These are phyloP conservation scores for Eurytoma californica DNA, from an alignment of 2,888 invertebrate genomes.

Conservation along the genomic window DNA sequence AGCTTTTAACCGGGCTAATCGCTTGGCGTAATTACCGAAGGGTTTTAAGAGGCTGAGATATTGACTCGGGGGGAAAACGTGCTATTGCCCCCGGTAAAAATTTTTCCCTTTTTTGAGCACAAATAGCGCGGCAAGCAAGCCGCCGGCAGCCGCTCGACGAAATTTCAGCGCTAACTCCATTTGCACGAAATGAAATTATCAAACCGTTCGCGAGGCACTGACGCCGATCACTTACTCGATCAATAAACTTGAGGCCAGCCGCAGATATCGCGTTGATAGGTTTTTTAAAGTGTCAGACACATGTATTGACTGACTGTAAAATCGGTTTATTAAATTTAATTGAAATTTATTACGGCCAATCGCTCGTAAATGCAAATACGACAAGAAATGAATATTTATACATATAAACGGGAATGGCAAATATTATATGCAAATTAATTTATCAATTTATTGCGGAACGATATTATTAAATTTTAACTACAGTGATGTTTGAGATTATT, in stretches of 20 bases:
- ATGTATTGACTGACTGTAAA: neutral
- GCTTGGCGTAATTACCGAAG: neutral
- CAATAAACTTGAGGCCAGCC: conserved; percentile 30
- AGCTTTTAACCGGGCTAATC: too few species aligned
- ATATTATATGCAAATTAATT: too few species aligned
- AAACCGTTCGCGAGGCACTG: conserved; percentile 18
- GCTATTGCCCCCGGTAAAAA: neutral
- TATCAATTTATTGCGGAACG: too few species aligned
- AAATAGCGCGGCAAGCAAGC: conserved; percentile 2
- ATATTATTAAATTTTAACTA: too few species aligned
- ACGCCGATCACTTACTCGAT: conserved; percentile 43
- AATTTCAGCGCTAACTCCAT: conserved; percentile 46
- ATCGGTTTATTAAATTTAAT: too few species aligned
- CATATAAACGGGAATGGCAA: too few species aligned
- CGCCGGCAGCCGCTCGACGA: neutral
- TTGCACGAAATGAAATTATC: conserved; percentile 41
- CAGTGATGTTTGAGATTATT: too few species aligned
- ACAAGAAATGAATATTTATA: too few species aligned
- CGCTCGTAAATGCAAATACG: too few species aligned
- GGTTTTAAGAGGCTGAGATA: neutral
- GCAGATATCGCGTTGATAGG: conserved; percentile 24
- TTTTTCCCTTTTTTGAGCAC: conserved; percentile 11
- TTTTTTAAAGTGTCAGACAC: conserved; percentile 23
- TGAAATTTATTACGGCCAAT: too few species aligned
- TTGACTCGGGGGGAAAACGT: neutral